phyloP scores from a whole-genome alignment of 2,113 vertebrate species.

The Quiscalus mexicanus region DNA sequence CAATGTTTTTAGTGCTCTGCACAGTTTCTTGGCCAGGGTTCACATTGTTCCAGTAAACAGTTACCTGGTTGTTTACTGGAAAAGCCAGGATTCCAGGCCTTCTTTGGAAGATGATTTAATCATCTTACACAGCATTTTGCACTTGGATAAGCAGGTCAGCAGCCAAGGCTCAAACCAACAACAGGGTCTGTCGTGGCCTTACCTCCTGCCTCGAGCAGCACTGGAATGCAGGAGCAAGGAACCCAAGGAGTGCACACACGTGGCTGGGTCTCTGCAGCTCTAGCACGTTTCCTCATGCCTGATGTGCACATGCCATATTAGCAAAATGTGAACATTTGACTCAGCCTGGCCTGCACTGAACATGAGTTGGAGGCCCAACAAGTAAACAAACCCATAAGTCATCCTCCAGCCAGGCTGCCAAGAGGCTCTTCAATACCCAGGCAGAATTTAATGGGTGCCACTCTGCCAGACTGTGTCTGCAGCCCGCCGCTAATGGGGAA shows the following conservation, averaged over 20 bases:
- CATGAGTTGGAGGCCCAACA: not conserved
- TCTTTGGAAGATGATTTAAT: slow-evolving; percentile 2
- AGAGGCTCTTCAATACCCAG: not conserved
- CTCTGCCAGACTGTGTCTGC: not conserved
- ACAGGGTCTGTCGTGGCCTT: not conserved
- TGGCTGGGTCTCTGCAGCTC: not conserved
- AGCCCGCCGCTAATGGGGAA: not conserved
- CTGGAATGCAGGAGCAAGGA: not conserved
- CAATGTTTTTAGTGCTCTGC: not conserved
- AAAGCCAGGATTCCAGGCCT: not conserved
- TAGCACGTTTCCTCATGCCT: slow-evolving; percentile 28
- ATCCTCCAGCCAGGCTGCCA: not conserved
- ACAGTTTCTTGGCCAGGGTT: slow-evolving; percentile 13
- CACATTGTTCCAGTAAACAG: not conserved
- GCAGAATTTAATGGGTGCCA: not conserved
- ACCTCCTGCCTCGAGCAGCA: not conserved
- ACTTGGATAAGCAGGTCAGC: not conserved
- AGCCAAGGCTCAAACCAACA: not conserved
- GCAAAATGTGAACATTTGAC: slow-evolving; percentile 1
- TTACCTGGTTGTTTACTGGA: slow-evolving; percentile 15
- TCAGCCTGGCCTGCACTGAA: not conserved
- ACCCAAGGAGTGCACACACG: not conserved
- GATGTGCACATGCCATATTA: not conserved
- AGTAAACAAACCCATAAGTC: slow-evolving; percentile 25
- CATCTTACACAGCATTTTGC: not conserved